Conservation (phyloP, 2,888 invertebrate species). For the Acleris cristana region DNA sequence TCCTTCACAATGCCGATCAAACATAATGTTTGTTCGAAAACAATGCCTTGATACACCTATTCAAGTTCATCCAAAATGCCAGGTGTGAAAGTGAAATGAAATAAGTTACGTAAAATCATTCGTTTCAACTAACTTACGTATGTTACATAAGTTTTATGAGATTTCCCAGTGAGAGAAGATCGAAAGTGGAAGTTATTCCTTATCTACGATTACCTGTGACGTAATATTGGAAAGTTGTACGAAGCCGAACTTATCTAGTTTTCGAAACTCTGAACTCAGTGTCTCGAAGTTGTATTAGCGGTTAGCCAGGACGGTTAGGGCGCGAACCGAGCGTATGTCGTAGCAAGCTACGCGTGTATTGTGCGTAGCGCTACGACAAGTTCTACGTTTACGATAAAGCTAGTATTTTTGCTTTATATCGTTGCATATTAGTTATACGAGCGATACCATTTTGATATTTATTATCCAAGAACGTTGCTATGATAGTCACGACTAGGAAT, state of each 20-base stretch:
- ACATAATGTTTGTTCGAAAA: constrained; percentile 6
- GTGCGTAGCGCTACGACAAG: constrained; percentile 20
- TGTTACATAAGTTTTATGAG: constrained; percentile 30
- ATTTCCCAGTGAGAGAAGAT: constrained; percentile 6
- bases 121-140: constrained; percentile 1
- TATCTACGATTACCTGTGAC: constrained; percentile 12
- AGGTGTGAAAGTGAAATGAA: constrained; percentile 18
- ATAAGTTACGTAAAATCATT: constrained; percentile 32
- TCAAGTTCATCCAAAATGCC: not conserved
- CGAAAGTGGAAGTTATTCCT: not conserved
- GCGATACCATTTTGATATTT: no score
- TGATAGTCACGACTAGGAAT: constrained; percentile 16
- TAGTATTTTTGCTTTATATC: not conserved
- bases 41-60: not conserved
- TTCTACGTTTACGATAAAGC: not conserved
- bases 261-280: not conserved
- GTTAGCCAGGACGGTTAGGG: constrained; percentile 3
- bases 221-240: constrained; percentile 16
- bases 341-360: constrained; percentile 26
- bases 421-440: no score
- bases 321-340: constrained; percentile 8
- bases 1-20: not conserved
- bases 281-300: constrained; percentile 4
- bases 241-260: not conserved
- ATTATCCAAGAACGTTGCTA: not conserved